Percentiles rank a stretch among this genome's conserved stretches.
Evolutionary conservation across 2,888 invertebrate genomes (phyloP).

Genomic region (Protonemura montana): DNA sequence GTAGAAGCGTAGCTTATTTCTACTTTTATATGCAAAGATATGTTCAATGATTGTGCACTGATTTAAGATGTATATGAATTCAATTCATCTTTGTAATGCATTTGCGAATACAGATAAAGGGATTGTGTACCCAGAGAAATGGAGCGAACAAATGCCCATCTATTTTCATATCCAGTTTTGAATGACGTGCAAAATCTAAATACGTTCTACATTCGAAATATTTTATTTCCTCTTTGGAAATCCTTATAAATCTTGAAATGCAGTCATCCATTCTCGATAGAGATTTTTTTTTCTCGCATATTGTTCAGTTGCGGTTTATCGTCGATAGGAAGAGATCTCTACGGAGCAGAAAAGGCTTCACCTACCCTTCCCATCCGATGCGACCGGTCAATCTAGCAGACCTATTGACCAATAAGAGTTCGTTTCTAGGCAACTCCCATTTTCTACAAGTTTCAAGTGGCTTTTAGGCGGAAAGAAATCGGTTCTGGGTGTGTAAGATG

Average conservation of each 20-base stretch:
- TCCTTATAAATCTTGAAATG: background rate
- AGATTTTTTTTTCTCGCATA: background rate
- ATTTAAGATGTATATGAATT: background rate
- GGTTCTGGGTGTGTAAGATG: background rate
- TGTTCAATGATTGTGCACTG: background rate
- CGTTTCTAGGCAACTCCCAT: background rate
- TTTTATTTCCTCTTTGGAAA: background rate
- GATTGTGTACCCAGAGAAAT: background rate
- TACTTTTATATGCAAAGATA: too few species aligned
- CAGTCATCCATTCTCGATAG: background rate
- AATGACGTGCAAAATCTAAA: background rate
- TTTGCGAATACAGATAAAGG: background rate
- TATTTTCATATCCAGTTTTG: background rate
- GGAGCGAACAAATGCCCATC: background rate
- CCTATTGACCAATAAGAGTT: slow-evolving; percentile 1
- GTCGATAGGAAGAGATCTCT: background rate
- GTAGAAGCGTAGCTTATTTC: too few species aligned
- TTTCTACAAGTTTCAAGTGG: background rate
- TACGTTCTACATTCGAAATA: background rate
- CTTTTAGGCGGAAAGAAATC: background rate
- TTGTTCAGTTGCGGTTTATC: background rate
- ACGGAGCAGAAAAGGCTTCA: background rate
- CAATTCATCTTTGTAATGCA: background rate
- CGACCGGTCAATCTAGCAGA: background rate
- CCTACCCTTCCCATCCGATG: background rate